These are phyloP conservation scores for Asbolus verrucosus DNA, from an alignment of 1,140 invertebrate species.

Conservation along the genomic window DNA sequence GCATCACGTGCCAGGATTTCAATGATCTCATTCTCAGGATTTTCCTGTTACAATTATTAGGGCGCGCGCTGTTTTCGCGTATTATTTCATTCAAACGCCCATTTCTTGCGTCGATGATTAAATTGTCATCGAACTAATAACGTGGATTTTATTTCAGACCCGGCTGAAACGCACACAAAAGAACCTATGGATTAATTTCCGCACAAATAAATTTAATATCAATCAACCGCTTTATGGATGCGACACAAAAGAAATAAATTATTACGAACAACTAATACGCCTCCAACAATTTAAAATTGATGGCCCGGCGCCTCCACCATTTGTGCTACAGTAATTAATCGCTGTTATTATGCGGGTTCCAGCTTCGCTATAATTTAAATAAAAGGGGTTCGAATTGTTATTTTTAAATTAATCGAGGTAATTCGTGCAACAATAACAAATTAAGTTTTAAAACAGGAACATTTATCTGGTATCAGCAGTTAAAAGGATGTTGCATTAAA, in stretches of 20 bases:
- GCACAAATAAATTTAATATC: conserved; percentile 1
- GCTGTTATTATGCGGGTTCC: background rate
- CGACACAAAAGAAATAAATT: background rate
- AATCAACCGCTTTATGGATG: background rate
- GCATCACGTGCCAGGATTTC: conserved; percentile 51
- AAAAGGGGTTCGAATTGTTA: too few relatives aligned
- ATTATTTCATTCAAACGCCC: background rate
- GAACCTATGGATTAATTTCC: too few relatives aligned
- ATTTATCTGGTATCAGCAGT: conserved; percentile 7
- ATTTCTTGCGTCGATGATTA: conserved; percentile 26
- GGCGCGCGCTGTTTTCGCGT: conserved; percentile 18
- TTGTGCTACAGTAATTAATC: background rate
- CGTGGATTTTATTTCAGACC: conserved; percentile 6
- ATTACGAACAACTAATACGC: background rate
- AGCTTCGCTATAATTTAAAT: too few relatives aligned
- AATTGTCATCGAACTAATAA: background rate
- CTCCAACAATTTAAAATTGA: background rate
- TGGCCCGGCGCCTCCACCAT: conserved; percentile 19
- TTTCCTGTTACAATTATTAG: conserved; percentile 23
- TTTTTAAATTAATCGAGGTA: background rate
- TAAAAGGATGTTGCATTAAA: conserved; percentile 17
- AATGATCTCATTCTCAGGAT: conserved; percentile 48
- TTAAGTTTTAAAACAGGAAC: background rate
- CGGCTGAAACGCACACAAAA: too few relatives aligned
- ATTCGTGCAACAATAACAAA: background rate